Evolutionary conservation across 2,797 vertebrate species (phyloP).

Genomic region (Aldrovandia affinis): DNA sequence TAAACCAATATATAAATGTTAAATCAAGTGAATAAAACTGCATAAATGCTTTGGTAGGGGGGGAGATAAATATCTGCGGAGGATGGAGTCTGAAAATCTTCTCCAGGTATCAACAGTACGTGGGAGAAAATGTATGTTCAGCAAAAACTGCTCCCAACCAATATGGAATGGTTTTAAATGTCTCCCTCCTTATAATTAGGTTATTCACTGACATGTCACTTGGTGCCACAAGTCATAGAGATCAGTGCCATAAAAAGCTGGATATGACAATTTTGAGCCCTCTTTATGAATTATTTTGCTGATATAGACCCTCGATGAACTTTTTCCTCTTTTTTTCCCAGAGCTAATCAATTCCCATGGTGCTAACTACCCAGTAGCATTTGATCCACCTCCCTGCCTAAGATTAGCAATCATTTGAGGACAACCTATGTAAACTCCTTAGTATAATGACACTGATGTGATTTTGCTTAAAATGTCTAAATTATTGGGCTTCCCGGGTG

Average conservation of each 20-base stretch:
- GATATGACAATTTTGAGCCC: conserved; percentile 83
- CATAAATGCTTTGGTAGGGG: neutral
- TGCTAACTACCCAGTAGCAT: neutral
- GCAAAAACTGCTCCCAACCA: conserved; percentile 62
- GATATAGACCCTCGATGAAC: conserved; percentile 84
- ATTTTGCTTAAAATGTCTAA: neutral
- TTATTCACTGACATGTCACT: conserved; percentile 84
- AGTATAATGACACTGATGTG: conserved; percentile 1
- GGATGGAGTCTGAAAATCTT: conserved; percentile 32
- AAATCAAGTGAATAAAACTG: conserved; percentile 20
- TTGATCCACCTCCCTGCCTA: neutral
- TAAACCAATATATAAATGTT: conserved; percentile 21
- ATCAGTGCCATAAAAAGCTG: conserved; percentile 80
- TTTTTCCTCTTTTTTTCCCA: conserved; percentile 73
- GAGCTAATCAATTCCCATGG: neutral
- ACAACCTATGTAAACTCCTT: neutral
- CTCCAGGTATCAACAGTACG: neutral
- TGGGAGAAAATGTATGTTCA: conserved; percentile 68
- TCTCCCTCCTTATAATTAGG: conserved; percentile 77
- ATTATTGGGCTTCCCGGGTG: too few species aligned
- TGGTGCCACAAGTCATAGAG: conserved; percentile 83
- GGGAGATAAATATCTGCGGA: conserved; percentile 9
- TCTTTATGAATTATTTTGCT: conserved; percentile 84
- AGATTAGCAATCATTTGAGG: conserved; percentile 1
- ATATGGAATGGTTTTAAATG: conserved; percentile 72